Conservation (phyloP, 2,113 vertebrate genomes). For the Alouatta palliata region DNA sequence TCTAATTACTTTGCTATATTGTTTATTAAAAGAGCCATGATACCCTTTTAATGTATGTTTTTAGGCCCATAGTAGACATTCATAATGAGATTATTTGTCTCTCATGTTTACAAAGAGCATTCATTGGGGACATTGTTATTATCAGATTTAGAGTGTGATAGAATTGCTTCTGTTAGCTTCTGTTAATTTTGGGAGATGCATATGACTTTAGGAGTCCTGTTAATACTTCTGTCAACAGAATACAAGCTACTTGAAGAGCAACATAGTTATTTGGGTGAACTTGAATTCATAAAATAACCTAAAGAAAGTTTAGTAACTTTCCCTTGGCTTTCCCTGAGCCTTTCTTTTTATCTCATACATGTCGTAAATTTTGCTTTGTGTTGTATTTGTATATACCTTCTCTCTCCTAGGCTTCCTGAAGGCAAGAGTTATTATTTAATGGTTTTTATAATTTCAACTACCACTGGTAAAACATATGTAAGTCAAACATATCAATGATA, state of each 20-base stretch:
- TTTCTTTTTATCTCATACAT: not conserved
- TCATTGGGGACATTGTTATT: not conserved
- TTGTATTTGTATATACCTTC: not conserved
- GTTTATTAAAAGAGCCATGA: not conserved
- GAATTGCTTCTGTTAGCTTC: not conserved
- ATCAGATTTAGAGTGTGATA: not conserved
- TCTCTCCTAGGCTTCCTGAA: not conserved
- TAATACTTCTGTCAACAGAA: not conserved
- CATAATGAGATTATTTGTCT: not conserved
- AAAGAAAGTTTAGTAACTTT: not conserved
- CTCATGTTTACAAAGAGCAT: not conserved
- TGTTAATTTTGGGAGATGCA: not conserved
- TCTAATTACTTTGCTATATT: not conserved
- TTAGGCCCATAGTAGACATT: not conserved
- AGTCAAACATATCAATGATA: not conserved
- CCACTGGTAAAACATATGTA: not conserved
- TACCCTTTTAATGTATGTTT: not conserved
- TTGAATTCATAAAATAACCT: not conserved
- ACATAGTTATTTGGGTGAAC: not conserved
- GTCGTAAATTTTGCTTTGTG: not conserved
- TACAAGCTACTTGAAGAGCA: not conserved
- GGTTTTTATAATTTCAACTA: not conserved
- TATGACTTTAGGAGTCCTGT: not conserved
- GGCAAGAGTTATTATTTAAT: not conserved
- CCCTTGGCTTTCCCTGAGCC: not conserved